phyloP scores from a whole-genome alignment of 1,140 invertebrate genomes.

The Dufourea novaeangliae region DNA sequence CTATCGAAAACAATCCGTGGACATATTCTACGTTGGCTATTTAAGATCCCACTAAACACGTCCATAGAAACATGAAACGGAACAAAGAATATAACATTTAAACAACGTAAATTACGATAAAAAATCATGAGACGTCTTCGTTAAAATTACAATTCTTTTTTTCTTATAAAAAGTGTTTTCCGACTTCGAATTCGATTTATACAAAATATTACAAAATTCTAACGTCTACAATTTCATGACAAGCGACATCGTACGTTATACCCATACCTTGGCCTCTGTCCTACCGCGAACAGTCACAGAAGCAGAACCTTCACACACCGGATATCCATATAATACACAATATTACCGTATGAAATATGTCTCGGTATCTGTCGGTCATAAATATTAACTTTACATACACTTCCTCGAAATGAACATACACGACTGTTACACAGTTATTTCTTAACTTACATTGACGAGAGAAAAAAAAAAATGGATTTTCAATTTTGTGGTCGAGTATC shows the following conservation, averaged over 20 bases:
- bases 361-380: constrained; percentile 3
- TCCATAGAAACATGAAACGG: background rate
- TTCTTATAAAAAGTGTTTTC: constrained; percentile 44
- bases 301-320: constrained; percentile 22
- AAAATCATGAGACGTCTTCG: background rate
- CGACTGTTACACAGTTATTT: background rate
- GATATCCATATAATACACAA: constrained; percentile 4
- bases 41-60: background rate
- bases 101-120: constrained; percentile 1
- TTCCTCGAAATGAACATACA: background rate
- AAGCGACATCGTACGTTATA: constrained; percentile 27
- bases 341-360: constrained; percentile 22
- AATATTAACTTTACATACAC: constrained; percentile 10
- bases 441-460: background rate
- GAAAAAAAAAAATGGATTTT: constrained; percentile 14
- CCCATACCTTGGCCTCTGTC: background rate
- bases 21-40: too few relatives aligned
- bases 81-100: background rate
- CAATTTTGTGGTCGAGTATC: background rate
- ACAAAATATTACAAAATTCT: constrained; percentile 65
- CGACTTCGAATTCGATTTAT: constrained; percentile 48
- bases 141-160: constrained; percentile 23
- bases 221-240: constrained; percentile 33
- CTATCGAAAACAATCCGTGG: too few relatives aligned
- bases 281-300: constrained; percentile 7